These are phyloP conservation scores for Platycheirus rosarum DNA, from an alignment of 2,888 invertebrate genomes.

Conservation along the genomic window DNA sequence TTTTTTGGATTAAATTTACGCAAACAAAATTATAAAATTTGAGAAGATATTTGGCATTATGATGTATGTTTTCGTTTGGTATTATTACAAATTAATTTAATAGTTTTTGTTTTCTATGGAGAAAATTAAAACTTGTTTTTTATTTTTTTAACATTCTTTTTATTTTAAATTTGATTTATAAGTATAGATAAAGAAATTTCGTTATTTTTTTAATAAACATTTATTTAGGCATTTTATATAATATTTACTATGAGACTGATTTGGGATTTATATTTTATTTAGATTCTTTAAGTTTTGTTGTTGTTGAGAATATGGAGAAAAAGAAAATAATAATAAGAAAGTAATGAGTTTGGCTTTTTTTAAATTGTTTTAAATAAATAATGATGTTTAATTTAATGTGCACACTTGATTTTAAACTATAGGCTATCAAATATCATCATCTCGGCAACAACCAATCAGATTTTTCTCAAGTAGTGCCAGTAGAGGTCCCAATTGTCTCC, in stretches of 20 bases:
- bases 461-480: too few relatives aligned
- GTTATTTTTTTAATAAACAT: slow-evolving; percentile 24
- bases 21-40: slow-evolving; percentile 54
- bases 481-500: too few relatives aligned
- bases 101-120: slow-evolving; percentile 45
- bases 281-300: slow-evolving; percentile 5
- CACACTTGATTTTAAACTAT: too few relatives aligned
- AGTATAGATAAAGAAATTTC: slow-evolving; percentile 29
- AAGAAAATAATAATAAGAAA: not conserved
- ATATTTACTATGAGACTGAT: slow-evolving; percentile 58
- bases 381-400: too few relatives aligned
- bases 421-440: too few relatives aligned
- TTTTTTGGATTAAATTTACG: too few relatives aligned
- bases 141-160: slow-evolving; percentile 20
- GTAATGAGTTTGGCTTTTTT: not conserved
- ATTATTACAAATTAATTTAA: slow-evolving; percentile 40
- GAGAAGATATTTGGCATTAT: slow-evolving; percentile 63
- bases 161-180: slow-evolving; percentile 45
- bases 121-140: slow-evolving; percentile 34
- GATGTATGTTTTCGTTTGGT: slow-evolving; percentile 36
- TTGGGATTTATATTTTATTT: slow-evolving; percentile 47
- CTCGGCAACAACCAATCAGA: too few relatives aligned
- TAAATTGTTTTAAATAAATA: not conserved
- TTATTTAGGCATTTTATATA: slow-evolving; percentile 47
- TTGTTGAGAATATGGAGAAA: not conserved